Conservation (phyloP, 2,113 vertebrate species). For the Setophaga coronata region DNA sequence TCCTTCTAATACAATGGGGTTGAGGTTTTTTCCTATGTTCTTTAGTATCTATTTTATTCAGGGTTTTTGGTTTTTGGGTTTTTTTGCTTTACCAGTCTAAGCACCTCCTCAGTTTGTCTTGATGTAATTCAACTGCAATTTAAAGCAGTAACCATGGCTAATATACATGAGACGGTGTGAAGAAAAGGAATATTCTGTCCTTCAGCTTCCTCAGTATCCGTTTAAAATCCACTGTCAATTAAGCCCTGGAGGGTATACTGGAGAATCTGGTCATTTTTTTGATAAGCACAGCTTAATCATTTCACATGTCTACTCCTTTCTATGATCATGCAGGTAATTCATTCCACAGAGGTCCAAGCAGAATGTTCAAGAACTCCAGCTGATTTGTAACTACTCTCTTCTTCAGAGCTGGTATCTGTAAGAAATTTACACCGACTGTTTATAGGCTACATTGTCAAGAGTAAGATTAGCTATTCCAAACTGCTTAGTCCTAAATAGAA, state of each 20-base stretch:
- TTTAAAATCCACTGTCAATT: background rate
- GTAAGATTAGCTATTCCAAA: background rate
- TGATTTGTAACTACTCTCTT: background rate
- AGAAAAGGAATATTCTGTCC: background rate
- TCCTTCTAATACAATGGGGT: background rate
- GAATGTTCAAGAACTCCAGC: background rate
- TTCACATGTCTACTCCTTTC: background rate
- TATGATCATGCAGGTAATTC: background rate
- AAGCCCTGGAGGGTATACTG: background rate
- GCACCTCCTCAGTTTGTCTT: background rate
- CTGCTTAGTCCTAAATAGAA: background rate
- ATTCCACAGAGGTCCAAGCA: background rate
- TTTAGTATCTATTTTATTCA: background rate
- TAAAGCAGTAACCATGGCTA: background rate
- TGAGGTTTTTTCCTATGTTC: background rate
- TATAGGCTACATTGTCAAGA: background rate
- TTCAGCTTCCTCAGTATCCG: background rate
- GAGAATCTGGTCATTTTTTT: background rate
- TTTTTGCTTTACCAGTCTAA: background rate
- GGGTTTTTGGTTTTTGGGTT: accelerated
- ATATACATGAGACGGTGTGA: background rate
- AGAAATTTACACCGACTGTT: background rate
- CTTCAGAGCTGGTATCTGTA: background rate
- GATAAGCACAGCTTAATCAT: background rate
- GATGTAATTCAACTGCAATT: background rate